Base-by-base conservation (phyloP, 2,888 invertebrate species). In the Meghimatium bilineatum region DNA sequence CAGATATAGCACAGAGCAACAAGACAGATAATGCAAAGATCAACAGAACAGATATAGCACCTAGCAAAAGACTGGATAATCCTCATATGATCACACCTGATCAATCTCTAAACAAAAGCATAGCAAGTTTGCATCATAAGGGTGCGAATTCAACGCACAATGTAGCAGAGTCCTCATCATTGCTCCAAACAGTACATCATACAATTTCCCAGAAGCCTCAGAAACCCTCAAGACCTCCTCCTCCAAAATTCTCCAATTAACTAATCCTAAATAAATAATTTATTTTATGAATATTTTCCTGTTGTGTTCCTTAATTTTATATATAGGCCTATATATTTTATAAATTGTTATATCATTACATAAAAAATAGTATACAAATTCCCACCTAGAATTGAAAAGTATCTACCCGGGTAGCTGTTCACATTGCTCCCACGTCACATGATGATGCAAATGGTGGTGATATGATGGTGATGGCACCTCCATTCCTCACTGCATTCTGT, bases 221-320 rank as follows among this genome's bases (percentile, higher is more conserved):
- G 1, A 67, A 49, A 20, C 72, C 81, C 38, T 38, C 60, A 36
- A 81, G 74, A 44, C 81, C 72, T 44, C 72, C 81, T 38, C 81
- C 72, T 29, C 72, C 81, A 66, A 72, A 81, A 44, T 32, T 66
- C 32, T 29, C 74, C 20, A 81, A 81, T n/a, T 74, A 44, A 63
- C 8, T 36, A 8, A 56, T 56, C 12, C 44, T 8, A 44, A 8
- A 44, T 44, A 44, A 44, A 44, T 8, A 44, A 12, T 44, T 44
- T 44, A 12, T 44, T 44, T 44, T 12, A 44, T 12, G 5, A 44
- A 44, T 8, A 8, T 44, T 44, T 5, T 44, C 12, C 6, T 8
- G 12, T 44, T 44, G 44, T 44, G 6, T 44, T 44, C 44, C 44
- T 8, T 44, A 12, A 8, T 44, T 44, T n/a, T n/a, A n/a, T n/a